Percentiles rank a stretch among this genome's conserved stretches.
Conservation (phyloP, 2,888 invertebrate species). For the Hydrotaea cyrtoneurina region DNA sequence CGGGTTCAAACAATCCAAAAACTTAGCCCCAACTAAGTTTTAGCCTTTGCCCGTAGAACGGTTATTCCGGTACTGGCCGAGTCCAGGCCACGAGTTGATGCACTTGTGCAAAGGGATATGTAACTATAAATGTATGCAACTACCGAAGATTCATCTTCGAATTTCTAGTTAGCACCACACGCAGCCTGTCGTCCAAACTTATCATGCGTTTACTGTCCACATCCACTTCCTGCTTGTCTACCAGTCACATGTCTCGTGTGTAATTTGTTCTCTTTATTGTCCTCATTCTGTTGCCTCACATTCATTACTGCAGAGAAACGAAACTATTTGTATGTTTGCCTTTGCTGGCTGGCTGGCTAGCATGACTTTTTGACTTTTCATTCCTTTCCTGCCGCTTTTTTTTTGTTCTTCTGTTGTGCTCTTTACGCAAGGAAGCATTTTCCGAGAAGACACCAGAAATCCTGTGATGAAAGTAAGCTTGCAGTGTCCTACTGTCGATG, state of each 20-base stretch:
- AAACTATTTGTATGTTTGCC: constrained; percentile 22
- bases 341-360: background rate
- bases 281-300: background rate
- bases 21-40: too few relatives aligned
- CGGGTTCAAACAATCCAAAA: too few relatives aligned
- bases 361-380: constrained; percentile 29
- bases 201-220: background rate
- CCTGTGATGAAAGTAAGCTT: background rate
- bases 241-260: background rate
- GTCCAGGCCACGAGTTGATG: too few relatives aligned
- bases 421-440: background rate
- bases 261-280: background rate
- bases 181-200: background rate
- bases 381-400: background rate
- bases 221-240: background rate
- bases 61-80: too few relatives aligned
- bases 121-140: background rate
- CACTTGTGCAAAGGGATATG: too few relatives aligned
- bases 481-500: background rate
- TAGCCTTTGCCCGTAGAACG: too few relatives aligned
- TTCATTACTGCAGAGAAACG: background rate
- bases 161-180: constrained; percentile 27
- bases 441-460: background rate
- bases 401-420: background rate
- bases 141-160: constrained; percentile 44